phyloP scores from a whole-genome alignment of 2,888 invertebrate species.

The Chouioia cunea region DNA sequence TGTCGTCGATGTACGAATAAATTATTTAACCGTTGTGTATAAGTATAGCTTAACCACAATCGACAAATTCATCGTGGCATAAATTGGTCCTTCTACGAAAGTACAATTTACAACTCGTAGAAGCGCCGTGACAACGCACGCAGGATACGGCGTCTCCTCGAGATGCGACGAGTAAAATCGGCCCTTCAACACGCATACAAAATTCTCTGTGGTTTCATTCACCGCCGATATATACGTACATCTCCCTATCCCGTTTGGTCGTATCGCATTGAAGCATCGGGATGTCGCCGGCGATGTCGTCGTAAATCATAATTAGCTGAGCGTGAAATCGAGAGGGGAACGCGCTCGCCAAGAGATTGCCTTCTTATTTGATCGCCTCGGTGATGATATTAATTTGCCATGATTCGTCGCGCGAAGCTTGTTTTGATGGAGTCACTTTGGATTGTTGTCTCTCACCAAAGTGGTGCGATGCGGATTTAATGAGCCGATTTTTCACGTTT shows the following conservation, averaged over 20 bases:
- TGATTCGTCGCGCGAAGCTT: conserved; percentile 1
- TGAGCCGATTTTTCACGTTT: too few relatives aligned
- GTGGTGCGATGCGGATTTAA: too few relatives aligned
- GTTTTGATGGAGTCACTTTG: too few relatives aligned
- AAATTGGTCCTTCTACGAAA: conserved; percentile 12
- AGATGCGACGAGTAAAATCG: conserved; percentile 29
- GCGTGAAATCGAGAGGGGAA: conserved; percentile 60
- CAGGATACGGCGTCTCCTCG: conserved; percentile 25
- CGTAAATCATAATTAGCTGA: conserved; percentile 66
- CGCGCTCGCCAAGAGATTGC: conserved; percentile 50
- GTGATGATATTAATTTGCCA: conserved; percentile 4
- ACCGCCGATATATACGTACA: conserved; percentile 48
- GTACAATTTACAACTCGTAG: neutral
- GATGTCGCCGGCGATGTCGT: conserved; percentile 62
- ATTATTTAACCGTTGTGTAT: too few relatives aligned
- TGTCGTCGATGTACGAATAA: too few relatives aligned
- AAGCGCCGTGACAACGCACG: conserved; percentile 1
- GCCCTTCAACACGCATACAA: conserved; percentile 29
- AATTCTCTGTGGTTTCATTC: conserved; percentile 38
- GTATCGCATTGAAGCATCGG: conserved; percentile 64
- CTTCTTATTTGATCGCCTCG: conserved; percentile 10
- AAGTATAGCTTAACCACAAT: too few relatives aligned
- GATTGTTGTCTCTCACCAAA: too few relatives aligned
- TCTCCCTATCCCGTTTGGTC: conserved; percentile 49
- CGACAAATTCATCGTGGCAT: too few relatives aligned